Evolutionary conservation across 2,113 vertebrate genomes (phyloP).

Genomic region (Psilopogon haemacephalus): DNA sequence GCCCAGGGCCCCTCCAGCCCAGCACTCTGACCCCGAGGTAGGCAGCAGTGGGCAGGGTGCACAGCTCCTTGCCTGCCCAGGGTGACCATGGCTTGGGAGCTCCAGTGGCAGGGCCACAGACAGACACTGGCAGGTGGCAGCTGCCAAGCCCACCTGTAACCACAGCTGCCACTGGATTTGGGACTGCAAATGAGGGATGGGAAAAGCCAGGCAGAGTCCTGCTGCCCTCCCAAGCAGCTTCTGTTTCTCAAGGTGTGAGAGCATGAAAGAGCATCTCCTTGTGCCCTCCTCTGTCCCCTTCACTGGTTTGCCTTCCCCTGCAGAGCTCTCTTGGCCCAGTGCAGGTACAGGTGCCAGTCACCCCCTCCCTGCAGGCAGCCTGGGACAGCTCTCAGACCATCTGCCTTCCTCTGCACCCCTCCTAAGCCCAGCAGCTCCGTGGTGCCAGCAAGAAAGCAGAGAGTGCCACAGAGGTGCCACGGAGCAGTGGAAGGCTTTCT

Average conservation of each 20-base stretch:
- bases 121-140: rapidly evolving
- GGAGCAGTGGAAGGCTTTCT: not conserved
- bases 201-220: not conserved
- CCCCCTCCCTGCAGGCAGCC: rapidly evolving
- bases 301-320: not conserved
- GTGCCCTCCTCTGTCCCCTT: not conserved
- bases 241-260: not conserved
- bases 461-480: not conserved
- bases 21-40: not conserved
- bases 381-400: not conserved
- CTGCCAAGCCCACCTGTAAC: not conserved
- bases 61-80: rapidly evolving
- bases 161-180: not conserved
- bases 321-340: not conserved
- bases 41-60: not conserved
- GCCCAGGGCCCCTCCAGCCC: not conserved
- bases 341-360: not conserved
- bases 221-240: not conserved
- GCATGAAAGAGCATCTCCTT: not conserved
- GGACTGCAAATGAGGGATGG: not conserved
- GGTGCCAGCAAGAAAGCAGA: not conserved
- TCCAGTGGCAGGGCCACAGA: not conserved
- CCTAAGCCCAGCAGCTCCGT: not conserved
- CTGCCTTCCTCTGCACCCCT: not conserved
- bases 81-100: not conserved